Percentiles rank a stretch among this genome's conserved stretches.
phyloP scores from a whole-genome alignment of 2,797 vertebrate genomes.

The Tolypeutes matacus region DNA sequence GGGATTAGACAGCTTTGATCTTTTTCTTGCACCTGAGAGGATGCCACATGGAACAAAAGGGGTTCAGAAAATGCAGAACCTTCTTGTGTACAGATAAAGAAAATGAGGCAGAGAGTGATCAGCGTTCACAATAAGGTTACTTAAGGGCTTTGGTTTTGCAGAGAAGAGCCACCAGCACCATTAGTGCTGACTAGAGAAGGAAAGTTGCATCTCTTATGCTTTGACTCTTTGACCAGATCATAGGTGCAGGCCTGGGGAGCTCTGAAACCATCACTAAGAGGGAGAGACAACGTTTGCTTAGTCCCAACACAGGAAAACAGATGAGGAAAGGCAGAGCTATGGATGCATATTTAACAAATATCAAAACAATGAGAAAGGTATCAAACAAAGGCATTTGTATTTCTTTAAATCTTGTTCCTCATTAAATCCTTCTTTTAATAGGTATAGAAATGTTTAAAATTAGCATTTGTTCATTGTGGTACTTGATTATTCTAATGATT shows the following conservation, averaged over 20 bases:
- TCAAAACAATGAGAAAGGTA: background rate
- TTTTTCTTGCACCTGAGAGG: background rate
- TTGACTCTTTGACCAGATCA: background rate
- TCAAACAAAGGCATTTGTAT: background rate
- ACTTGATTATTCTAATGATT: conserved; percentile 47
- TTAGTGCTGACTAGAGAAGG: background rate
- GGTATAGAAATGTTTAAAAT: conserved; percentile 30
- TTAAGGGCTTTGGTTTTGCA: background rate
- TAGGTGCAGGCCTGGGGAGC: background rate
- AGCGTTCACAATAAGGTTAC: background rate
- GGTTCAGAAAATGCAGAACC: background rate
- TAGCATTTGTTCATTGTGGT: conserved; percentile 4
- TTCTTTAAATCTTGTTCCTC: conserved; percentile 33
- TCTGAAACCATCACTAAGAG: background rate
- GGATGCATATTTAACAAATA: background rate
- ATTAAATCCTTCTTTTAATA: conserved; percentile 10
- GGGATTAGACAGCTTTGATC: background rate
- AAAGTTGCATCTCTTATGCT: background rate
- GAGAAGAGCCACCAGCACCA: background rate
- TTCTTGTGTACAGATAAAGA: background rate
- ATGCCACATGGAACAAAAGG: background rate
- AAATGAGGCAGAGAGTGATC: background rate
- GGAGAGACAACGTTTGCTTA: background rate
- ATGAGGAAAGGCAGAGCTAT: background rate
- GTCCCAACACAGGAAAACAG: background rate